These are phyloP conservation scores for Amblyteles armatorius DNA, from an alignment of 2,888 invertebrate species.

Conservation along the genomic window DNA sequence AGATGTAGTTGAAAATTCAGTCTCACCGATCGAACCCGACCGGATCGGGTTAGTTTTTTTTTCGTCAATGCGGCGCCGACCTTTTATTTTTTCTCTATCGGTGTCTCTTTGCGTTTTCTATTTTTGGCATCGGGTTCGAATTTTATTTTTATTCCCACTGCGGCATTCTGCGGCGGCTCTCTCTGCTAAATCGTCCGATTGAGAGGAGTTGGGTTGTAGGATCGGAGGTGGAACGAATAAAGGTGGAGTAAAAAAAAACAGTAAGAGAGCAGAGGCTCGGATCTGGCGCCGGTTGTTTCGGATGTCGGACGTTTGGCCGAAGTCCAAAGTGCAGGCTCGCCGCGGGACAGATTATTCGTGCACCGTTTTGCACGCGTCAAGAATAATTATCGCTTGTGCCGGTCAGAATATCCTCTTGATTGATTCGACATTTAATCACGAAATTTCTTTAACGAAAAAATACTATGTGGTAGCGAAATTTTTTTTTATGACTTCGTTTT, in stretches of 20 bases:
- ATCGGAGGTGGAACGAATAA: conserved; percentile 6
- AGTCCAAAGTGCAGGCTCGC: conserved; percentile 47
- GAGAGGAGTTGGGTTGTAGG: conserved; percentile 8
- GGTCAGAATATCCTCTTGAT: too few species aligned
- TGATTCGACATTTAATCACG: too few species aligned
- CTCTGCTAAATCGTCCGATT: conserved; percentile 38
- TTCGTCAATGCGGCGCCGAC: neutral
- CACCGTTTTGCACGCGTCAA: neutral
- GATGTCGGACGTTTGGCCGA: conserved; percentile 55
- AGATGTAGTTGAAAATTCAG: too few species aligned
- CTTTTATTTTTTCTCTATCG: neutral
- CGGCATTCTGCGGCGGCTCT: neutral
- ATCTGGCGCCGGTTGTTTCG: conserved; percentile 55
- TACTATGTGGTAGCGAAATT: too few species aligned
- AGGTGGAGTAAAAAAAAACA: neutral
- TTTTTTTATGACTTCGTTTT: too few species aligned
- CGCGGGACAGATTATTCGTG: conserved; percentile 36
- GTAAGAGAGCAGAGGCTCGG: conserved; percentile 19
- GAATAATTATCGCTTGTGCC: conserved; percentile 3
- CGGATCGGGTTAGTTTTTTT: neutral
- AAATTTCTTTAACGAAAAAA: too few species aligned
- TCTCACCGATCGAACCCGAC: neutral
- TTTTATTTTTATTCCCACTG: conserved; percentile 49
- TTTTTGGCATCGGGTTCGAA: conserved; percentile 1
- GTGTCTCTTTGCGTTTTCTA: conserved; percentile 32